Evolutionary conservation across 92 coral and sea anemone species (phyloP), one percentile per base, ranked within the genome.

Genomic region (Palythoa grandis): DNA sequence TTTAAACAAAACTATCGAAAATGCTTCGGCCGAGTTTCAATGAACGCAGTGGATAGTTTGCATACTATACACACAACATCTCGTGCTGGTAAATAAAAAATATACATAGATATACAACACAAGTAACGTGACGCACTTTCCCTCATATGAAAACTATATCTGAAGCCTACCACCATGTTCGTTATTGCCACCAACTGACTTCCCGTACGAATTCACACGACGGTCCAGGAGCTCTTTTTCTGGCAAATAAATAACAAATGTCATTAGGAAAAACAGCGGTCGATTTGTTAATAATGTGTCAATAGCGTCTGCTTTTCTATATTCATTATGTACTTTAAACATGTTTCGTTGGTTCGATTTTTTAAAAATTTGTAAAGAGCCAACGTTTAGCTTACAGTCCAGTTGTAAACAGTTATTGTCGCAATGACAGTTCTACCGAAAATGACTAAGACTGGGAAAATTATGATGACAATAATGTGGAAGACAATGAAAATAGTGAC

Each of bases 151-250:
- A 7, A 20, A 17, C 16, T 7, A 35, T 3, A 29, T 20, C 52
- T 57, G 13, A 12, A 60, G 13, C 87, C 66, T 82, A 91, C 97
- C 94, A 20, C 91, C 94, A 43, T 71, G 78, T 23, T 43, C 77
- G 16, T 87, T 89, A 1, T 84, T 29, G 57, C 83, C 88, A 22
- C 56, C 54, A 2, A 75, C 37, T 9, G 84, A 54, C 19, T 91
- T 89, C 54, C 92, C 94, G 78, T 85, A 86, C 25, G 76, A 86
- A 79, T 86, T 89, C 85, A 91, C 76, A 86, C 90, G 91, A 61
- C 37, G 78, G 40, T 87, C 94, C 11, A 93, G 91, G 20, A 93
- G 35, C 54, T 93, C 89, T 87, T 93, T 93, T 89, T 91, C 96
- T 93, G 89, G 13, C 11, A 48, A 52, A 5, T 22, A 4, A 68